Base-by-base conservation (phyloP, 2,113 vertebrate species). In the Pedionomus torquatus region DNA sequence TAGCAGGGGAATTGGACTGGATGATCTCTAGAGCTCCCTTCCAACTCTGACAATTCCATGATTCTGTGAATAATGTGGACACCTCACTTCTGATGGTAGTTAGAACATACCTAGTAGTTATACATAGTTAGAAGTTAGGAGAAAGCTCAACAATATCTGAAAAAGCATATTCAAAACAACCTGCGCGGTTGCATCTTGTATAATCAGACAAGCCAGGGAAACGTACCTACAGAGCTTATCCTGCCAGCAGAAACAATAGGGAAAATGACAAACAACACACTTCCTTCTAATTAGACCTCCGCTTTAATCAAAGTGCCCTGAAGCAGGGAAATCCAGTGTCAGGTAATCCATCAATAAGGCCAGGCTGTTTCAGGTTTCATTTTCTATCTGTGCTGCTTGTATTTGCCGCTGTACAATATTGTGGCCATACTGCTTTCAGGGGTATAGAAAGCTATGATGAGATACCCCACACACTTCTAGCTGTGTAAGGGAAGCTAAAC, bases 241-340 rank as follows among this genome's bases (percentile, higher is more conserved):
- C 69, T 84, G 8, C 89, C 83, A 41, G 39, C 65, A 93, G 57
- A 75, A 93, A 57, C 65, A 65, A 41, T 33, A 23, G 33, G n/a
- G 21, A 35, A 82, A 89, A 76, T 69, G 41, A 76, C 69, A 85
- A 95, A 52, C 65, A 94, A 49, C 51, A 71, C 60, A 33, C 30
- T 94, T 89, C 69, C 83, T 89, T 92, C 55, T 95, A 70, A 85
- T 96, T 79, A 81, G 49, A 52, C 4, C 48, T 95, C 52, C n/a
- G 11, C 64, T 90, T 28, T 93, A 70, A 89, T 85, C 79, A 48
- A 83, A 57, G 89, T 91, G 87, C 93, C 94, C 82, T 61, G 78
- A 72, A 82, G 83, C 70, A 54, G 84, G 65, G 78, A 87, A 96
- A 41, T 64, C 25, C 78, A 57, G 44, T 61, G 91, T 87, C 91